Evolutionary conservation across 1,140 invertebrate genomes (phyloP).

Genomic region (Drosophila miranda): DNA sequence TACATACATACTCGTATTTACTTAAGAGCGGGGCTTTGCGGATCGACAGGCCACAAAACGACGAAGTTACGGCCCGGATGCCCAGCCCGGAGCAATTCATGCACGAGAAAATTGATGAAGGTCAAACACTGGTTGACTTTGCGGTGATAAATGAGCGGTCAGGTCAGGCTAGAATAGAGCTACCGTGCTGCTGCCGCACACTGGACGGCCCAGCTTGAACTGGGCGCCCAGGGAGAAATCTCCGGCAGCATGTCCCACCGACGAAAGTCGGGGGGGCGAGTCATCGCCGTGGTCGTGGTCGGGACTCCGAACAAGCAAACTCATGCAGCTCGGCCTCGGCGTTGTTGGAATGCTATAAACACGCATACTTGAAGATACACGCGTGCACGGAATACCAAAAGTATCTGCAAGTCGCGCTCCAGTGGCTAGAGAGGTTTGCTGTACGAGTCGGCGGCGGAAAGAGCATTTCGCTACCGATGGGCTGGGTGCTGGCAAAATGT

Average conservation of each 20-base stretch:
- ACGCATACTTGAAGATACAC: slow-evolving; percentile 56
- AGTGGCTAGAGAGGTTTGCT: slow-evolving; percentile 30
- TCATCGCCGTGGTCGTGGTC: slow-evolving; percentile 1
- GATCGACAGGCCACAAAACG: slow-evolving; percentile 16
- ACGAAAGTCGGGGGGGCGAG: background rate
- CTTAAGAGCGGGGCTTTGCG: background rate
- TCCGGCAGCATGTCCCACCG: background rate
- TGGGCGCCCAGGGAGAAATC: background rate
- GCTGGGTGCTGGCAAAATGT: background rate
- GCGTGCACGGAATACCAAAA: slow-evolving; percentile 57
- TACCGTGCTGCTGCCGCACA: slow-evolving; percentile 16
- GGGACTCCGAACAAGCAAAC: slow-evolving; percentile 40
- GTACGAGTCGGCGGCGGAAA: slow-evolving; percentile 12
- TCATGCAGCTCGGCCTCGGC: slow-evolving; percentile 46
- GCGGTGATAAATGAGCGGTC: slow-evolving; percentile 68
- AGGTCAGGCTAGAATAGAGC: slow-evolving; percentile 51
- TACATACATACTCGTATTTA: background rate
- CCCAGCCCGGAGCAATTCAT: slow-evolving; percentile 39
- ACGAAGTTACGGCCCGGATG: slow-evolving; percentile 25
- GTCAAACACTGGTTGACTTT: slow-evolving; percentile 67
- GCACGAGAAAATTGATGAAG: slow-evolving; percentile 66
- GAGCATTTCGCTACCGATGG: slow-evolving; percentile 2
- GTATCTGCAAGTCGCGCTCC: slow-evolving; percentile 29
- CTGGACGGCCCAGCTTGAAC: too few relatives aligned
- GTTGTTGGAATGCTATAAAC: slow-evolving; percentile 41